Percentiles rank a stretch among this genome's conserved stretches.
phyloP scores from a whole-genome alignment of 2,888 invertebrate genomes.

The Cheilosia grossa region DNA sequence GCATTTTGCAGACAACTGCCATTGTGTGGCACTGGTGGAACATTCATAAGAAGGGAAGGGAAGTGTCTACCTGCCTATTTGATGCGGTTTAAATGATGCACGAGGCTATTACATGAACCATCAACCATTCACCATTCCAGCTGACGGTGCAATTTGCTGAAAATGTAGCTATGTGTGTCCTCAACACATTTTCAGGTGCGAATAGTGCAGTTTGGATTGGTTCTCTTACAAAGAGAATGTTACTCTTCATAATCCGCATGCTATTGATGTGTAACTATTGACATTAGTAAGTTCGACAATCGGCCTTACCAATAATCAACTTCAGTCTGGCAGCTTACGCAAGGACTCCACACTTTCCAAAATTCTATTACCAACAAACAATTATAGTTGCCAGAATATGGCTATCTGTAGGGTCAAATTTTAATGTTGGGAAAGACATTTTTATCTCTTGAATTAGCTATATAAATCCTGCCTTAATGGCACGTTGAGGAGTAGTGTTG shows the following conservation, averaged over 20 bases:
- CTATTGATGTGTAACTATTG: not conserved
- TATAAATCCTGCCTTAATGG: no score
- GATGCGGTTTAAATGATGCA: constrained; percentile 31
- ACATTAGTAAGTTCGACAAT: not conserved
- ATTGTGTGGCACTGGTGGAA: not conserved
- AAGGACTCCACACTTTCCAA: no score
- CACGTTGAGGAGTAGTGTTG: no score
- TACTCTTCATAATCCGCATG: not conserved
- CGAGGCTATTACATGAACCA: constrained; percentile 8
- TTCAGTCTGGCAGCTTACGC: no score
- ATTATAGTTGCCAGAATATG: no score
- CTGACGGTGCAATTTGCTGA: constrained; percentile 9
- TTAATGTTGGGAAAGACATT: no score
- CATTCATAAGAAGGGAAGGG: not conserved
- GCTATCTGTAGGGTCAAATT: no score
- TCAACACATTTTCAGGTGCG: constrained; percentile 2
- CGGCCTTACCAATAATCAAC: no score
- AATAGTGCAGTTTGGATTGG: not conserved
- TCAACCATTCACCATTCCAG: not conserved
- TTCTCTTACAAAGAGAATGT: not conserved
- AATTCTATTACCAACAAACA: no score
- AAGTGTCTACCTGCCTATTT: not conserved
- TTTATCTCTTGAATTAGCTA: no score
- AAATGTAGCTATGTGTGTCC: not conserved
- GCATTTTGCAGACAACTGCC: constrained; percentile 31